A percentile compares a stretch with the other conserved stretches of the same genome.
Evolutionary conservation across 1,140 invertebrate genomes (phyloP).

Genomic region (Leptopilina clavipes): DNA sequence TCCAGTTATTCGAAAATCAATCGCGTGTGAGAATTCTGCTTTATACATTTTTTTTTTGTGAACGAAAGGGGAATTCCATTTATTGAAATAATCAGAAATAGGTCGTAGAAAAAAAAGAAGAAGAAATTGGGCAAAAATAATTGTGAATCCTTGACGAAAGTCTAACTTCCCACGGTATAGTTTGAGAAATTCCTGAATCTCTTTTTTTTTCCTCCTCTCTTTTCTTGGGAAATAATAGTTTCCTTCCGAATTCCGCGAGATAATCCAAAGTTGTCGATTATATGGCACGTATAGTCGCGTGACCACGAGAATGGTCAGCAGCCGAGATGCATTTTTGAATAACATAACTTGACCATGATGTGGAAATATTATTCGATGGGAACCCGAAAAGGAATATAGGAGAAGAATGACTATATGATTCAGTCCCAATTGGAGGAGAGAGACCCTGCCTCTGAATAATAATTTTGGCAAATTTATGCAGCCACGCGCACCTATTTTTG

Average conservation of each 20-base stretch:
- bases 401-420: neutral
- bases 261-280: slow-evolving; percentile 41
- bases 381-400: neutral
- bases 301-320: slow-evolving; percentile 38
- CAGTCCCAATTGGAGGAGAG: neutral
- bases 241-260: slow-evolving; percentile 41
- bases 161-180: slow-evolving; percentile 14
- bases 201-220: no score
- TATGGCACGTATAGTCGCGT: slow-evolving; percentile 42
- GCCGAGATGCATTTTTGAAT: neutral
- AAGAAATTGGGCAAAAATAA: neutral
- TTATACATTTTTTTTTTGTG: neutral
- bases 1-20: neutral
- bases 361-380: neutral
- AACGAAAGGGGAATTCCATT: neutral
- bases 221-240: slow-evolving; percentile 17
- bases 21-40: neutral
- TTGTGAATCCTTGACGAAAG: slow-evolving; percentile 21
- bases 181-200: neutral
- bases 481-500: slow-evolving; percentile 37
- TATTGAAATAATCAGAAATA: slow-evolving; percentile 16
- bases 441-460: slow-evolving; percentile 40
- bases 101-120: neutral
- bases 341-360: neutral
- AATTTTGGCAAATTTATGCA: slow-evolving; percentile 43